A percentile compares a stretch with the other conserved stretches of the same genome.
Evolutionary conservation across 1,140 invertebrate genomes (phyloP).

Genomic region (Aphelinus certus): DNA sequence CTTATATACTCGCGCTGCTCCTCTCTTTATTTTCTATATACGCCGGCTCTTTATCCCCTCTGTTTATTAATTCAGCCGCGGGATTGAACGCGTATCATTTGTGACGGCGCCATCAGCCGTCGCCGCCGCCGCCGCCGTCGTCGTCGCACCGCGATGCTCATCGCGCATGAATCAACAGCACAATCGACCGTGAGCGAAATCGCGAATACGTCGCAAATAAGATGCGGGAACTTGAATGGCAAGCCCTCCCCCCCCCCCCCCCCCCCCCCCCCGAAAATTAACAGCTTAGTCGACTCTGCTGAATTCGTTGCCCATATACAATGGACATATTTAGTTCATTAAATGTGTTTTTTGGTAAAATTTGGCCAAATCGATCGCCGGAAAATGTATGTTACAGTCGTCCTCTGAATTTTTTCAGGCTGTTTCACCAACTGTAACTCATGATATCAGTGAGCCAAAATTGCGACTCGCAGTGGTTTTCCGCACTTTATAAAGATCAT

Average conservation of each 20-base stretch:
- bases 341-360: too few species aligned
- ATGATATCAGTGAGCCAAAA: too few species aligned
- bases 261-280: neutral
- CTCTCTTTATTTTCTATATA: conserved; percentile 19
- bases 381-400: too few species aligned
- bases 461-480: too few species aligned
- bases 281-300: neutral
- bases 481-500: too few species aligned
- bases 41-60: conserved; percentile 18
- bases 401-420: too few species aligned
- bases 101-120: conserved; percentile 1
- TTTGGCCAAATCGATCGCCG: too few species aligned
- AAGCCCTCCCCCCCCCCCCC: neutral
- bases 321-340: too few species aligned
- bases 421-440: too few species aligned
- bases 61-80: conserved; percentile 53
- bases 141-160: neutral
- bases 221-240: neutral
- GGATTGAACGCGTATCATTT: conserved; percentile 61
- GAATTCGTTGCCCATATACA: too few species aligned
- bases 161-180: conserved; percentile 52
- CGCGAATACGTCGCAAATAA: conserved; percentile 23
- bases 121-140: neutral
- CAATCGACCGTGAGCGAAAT: conserved; percentile 44
- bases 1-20: neutral